These are phyloP conservation scores for Daphoenositta chrysoptera DNA, from an alignment of 2,113 vertebrate species.

Conservation along the genomic window DNA sequence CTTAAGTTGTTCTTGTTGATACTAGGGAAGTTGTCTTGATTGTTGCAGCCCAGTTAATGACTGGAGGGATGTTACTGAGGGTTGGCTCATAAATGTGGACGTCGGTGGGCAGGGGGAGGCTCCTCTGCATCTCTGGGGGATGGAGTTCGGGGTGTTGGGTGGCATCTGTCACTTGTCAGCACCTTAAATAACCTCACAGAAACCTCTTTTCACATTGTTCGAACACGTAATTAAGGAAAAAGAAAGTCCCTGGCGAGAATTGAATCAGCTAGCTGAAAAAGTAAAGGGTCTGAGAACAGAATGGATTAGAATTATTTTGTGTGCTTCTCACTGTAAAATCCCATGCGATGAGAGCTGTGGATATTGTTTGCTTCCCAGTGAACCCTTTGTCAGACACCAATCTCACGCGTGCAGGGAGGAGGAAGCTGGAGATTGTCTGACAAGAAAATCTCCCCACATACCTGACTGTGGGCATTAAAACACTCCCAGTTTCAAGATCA, in stretches of 20 bases:
- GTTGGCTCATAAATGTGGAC: fast-evolving
- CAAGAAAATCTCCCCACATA: background rate
- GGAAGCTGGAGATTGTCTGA: background rate
- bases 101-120: too few relatives aligned
- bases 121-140: background rate
- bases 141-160: background rate
- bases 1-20: background rate
- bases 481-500: background rate
- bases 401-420: background rate
- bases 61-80: background rate
- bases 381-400: background rate
- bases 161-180: background rate
- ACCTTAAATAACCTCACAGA: background rate
- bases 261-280: background rate
- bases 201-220: background rate
- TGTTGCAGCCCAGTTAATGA: background rate
- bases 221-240: fast-evolving
- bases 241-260: background rate
- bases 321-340: background rate
- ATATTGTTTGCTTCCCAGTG: background rate
- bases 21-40: background rate
- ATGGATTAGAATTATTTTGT: background rate
- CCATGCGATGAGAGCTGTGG: background rate
- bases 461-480: background rate
- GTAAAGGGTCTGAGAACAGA: background rate